Base-by-base conservation (phyloP, 2,888 invertebrate species). In the Cylloceria caligata region DNA sequence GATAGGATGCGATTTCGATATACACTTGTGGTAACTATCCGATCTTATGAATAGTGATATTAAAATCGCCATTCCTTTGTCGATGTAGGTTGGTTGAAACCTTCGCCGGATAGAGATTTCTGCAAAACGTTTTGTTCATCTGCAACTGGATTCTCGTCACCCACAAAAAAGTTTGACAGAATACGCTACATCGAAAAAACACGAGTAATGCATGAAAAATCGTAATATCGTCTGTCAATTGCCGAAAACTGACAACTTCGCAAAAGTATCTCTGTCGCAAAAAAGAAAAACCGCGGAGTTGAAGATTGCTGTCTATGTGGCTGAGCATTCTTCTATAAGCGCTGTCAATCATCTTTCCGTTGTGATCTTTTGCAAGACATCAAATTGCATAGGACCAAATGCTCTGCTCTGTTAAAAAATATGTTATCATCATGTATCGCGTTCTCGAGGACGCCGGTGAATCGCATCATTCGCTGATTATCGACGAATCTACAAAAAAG, bases 341-440 rank as follows among this genome's bases (percentile, higher is more conserved):
- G 5, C 30, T 3, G 30, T 30, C 30, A 5, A 30, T 65, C 86
- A 86, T 72, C 55, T 87, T 13, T 64, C 82, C 1, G 55, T 78
- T 21, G 21, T 87, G 2, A 71, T 87, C 3, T 86, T 7, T 45
- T 89, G 5, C 85, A 84, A 21, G 83, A 85, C 5, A 55, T 84
- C 71, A 89, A 86, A 74, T 24, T 86, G 11, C 87, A 87, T 47
- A 82, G 84, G 0, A 87, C 87, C 21, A 86, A 86, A 47, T 88
- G 88, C 65, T 80, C 87, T 0, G 85, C 86, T 81, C 19, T 89
- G 19, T 88, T 90, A 49, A 86, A 89, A 80, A 90, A 90, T 84
- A 86, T 90, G 7, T 83, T 89, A 57, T 81, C 84, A 6, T 89
- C 88, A 55, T 85, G 82, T 7, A 85, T 90, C 78, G 42, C 88